Conservation (phyloP, 1,140 invertebrate genomes). For the Ctenoplectra terminalis region DNA sequence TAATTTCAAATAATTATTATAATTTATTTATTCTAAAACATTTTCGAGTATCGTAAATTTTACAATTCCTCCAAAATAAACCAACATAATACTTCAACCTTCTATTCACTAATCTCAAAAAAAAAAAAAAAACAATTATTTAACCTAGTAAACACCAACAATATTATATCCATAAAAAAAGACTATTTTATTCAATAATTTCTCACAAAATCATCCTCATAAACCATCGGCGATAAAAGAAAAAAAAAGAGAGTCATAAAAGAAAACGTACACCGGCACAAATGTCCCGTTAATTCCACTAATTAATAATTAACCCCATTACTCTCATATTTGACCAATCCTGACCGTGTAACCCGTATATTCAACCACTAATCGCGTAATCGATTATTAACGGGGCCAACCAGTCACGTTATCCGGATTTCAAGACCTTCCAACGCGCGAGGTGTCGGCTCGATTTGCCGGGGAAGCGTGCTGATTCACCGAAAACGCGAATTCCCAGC, state of each 20-base stretch:
- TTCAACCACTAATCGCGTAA: not conserved
- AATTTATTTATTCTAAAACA: not conserved
- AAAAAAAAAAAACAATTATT: not conserved
- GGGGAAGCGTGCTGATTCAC: not conserved
- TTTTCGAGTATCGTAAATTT: not conserved
- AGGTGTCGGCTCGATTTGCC: not conserved
- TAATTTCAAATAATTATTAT: not conserved
- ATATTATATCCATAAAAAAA: not conserved
- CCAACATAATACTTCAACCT: not conserved
- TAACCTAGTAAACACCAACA: not conserved
- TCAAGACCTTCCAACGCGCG: no score
- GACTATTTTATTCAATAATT: no score
- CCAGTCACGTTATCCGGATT: not conserved
- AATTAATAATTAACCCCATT: no score
- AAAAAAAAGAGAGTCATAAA: no score
- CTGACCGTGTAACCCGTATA: not conserved
- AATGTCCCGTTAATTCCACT: no score
- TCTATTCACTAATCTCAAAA: not conserved
- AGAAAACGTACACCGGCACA: no score
- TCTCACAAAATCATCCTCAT: no score
- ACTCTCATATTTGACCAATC: not conserved
- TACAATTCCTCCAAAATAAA: not conserved
- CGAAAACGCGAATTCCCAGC: conserved; percentile 3
- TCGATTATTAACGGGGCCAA: not conserved
- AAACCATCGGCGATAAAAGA: no score